phyloP scores from a whole-genome alignment of 2,888 invertebrate genomes.

The Monochamus alternatus region DNA sequence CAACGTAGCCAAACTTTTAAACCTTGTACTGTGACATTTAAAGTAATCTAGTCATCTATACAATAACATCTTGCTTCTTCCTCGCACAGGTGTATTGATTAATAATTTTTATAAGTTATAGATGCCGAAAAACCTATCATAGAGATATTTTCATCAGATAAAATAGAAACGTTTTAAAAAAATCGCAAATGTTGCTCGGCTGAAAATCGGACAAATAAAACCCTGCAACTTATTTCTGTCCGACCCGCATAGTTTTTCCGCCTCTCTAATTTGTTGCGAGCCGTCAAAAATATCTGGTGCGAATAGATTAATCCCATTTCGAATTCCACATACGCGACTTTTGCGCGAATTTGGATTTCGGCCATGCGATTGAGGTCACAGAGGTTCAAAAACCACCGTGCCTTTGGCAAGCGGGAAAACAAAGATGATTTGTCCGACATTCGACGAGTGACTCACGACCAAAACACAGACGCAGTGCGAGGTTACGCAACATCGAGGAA shows the following conservation, averaged over 20 bases:
- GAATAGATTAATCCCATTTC: slow-evolving; percentile 29
- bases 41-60: too few species aligned
- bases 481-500: not conserved
- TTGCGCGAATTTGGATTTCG: slow-evolving; percentile 31
- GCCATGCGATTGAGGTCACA: slow-evolving; percentile 33
- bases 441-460: not conserved
- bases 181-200: not conserved
- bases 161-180: not conserved
- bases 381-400: slow-evolving; percentile 33
- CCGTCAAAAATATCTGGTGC: slow-evolving; percentile 26
- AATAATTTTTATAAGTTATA: too few species aligned
- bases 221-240: slow-evolving; percentile 5
- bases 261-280: slow-evolving; percentile 21
- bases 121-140: too few species aligned
- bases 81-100: too few species aligned
- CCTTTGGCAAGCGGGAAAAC: slow-evolving; percentile 29
- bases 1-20: too few species aligned
- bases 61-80: too few species aligned
- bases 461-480: not conserved
- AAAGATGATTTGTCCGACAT: slow-evolving; percentile 16
- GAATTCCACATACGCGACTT: slow-evolving; percentile 27
- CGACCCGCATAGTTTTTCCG: not conserved
- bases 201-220: not conserved
- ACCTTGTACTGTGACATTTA: too few species aligned
- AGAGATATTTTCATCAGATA: too few species aligned